phyloP scores from a whole-genome alignment of 2,797 vertebrate species.

The Emydoidea blandingii region DNA sequence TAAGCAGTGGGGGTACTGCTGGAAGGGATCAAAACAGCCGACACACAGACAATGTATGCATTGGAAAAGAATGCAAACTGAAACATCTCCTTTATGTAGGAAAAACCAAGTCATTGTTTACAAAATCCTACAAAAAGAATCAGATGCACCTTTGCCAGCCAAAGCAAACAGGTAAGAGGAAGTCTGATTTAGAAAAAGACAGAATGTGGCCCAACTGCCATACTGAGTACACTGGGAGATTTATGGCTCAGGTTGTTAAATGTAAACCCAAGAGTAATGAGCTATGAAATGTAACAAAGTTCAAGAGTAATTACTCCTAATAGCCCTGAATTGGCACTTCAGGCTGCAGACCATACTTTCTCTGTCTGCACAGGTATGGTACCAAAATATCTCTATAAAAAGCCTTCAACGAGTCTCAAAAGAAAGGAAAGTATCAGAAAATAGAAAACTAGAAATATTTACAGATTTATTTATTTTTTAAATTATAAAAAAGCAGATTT shows the following conservation, averaged over 20 bases:
- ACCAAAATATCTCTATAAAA: conserved; percentile 77
- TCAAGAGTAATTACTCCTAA: conserved; percentile 58
- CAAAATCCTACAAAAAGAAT: conserved; percentile 55
- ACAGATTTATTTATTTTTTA: conserved; percentile 49
- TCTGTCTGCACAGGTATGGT: conserved; percentile 61
- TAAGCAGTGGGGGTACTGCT: neutral
- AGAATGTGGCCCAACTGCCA: neutral
- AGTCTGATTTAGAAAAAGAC: conserved; percentile 43
- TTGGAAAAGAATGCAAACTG: neutral
- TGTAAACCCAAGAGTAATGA: conserved; percentile 56
- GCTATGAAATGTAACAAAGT: conserved; percentile 42
- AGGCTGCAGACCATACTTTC: conserved; percentile 69
- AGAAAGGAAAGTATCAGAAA: conserved; percentile 70
- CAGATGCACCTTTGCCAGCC: conserved; percentile 46
- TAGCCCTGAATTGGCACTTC: conserved; percentile 77
- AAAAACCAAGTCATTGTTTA: conserved; percentile 37
- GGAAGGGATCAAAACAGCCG: conserved; percentile 1
- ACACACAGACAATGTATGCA: neutral
- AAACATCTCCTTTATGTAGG: conserved; percentile 41
- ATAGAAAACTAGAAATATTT: conserved; percentile 78
- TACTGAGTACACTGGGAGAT: neutral
- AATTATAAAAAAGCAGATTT: conserved; percentile 63
- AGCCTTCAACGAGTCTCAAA: conserved; percentile 49
- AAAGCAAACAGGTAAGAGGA: conserved; percentile 22
- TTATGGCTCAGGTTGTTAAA: conserved; percentile 62